Evolutionary conservation across 2,113 vertebrate species (phyloP).

Genomic region (Leptocoma aspasia): DNA sequence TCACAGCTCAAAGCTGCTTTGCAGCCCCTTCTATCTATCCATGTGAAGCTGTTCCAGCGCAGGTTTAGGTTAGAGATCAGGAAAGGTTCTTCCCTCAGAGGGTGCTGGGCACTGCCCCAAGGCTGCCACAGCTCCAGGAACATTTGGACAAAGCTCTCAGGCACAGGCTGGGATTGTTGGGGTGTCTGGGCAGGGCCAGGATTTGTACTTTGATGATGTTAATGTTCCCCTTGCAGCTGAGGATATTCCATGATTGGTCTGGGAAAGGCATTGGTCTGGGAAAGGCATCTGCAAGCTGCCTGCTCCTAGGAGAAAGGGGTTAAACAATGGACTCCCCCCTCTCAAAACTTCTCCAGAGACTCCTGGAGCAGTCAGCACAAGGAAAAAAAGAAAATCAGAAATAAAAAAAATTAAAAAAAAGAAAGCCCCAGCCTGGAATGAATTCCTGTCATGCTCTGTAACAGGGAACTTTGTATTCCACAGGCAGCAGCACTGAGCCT

Average conservation of each 20-base stretch:
- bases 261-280: background rate
- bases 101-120: rapidly evolving
- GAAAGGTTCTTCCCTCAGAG: background rate
- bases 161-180: background rate
- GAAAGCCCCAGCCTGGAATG: background rate
- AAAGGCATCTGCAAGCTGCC: background rate
- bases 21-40: background rate
- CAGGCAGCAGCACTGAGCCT: conserved; percentile 27
- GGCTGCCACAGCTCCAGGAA: background rate
- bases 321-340: background rate
- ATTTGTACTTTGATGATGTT: background rate
- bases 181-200: background rate
- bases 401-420: background rate
- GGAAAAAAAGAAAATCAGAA: background rate
- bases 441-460: conserved; percentile 51
- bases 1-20: background rate
- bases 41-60: rapidly evolving
- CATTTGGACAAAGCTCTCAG: rapidly evolving
- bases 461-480: conserved; percentile 35
- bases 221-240: background rate
- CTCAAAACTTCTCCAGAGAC: background rate
- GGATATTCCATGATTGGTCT: background rate
- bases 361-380: background rate
- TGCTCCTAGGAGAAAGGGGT: background rate
- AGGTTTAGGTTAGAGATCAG: background rate